These are phyloP conservation scores for Plectropomus leopardus DNA, from an alignment of 2,113 vertebrate genomes.

Conservation along the genomic window DNA sequence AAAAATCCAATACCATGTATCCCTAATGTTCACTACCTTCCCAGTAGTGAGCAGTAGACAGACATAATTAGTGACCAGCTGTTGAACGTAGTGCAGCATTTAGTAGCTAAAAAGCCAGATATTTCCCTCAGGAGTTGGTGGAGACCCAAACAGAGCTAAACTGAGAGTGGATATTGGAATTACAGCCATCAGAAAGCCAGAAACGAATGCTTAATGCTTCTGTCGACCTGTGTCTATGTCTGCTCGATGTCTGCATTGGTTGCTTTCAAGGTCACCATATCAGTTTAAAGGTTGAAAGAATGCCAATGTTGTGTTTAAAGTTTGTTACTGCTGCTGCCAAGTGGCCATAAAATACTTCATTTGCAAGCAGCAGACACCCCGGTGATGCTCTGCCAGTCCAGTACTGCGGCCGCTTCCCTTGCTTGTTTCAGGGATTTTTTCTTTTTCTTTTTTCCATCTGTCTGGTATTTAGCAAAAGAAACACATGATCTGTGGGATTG, in stretches of 20 bases:
- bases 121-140: too few relatives aligned
- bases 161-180: too few relatives aligned
- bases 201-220: too few relatives aligned
- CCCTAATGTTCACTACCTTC: too few relatives aligned
- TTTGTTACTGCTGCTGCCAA: neutral
- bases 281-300: neutral
- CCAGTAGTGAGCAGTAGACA: too few relatives aligned
- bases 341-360: neutral
- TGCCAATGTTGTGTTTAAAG: neutral
- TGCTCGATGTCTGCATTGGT: neutral
- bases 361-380: neutral
- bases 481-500: conserved; percentile 11
- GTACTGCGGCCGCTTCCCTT: neutral
- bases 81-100: too few relatives aligned
- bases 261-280: neutral
- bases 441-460: neutral
- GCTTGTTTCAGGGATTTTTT: neutral
- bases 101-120: too few relatives aligned
- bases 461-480: conserved; percentile 19
- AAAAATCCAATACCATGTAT: too few relatives aligned
- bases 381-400: neutral
- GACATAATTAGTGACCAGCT: too few relatives aligned
- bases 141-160: too few relatives aligned
- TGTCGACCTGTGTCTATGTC: too few relatives aligned
- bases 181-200: too few relatives aligned